Evolutionary conservation across 1,140 invertebrate genomes (phyloP), one percentile per base, ranked within the genome.

Genomic region (Listronotus bonariensis): DNA sequence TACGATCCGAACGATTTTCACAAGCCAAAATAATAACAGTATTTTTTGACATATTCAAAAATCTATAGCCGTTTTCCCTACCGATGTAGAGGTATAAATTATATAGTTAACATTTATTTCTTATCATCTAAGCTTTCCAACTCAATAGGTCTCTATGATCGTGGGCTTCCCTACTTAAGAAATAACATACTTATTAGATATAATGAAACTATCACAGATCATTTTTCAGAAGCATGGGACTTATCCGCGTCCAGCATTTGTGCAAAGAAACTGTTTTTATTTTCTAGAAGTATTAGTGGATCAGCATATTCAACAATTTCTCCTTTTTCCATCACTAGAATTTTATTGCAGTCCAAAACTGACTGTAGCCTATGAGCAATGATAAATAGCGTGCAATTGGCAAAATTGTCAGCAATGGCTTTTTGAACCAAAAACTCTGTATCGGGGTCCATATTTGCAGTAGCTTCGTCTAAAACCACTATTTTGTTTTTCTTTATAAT

Each of bases 361-460:
- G 91, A 93, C 68, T 92, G 87, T 9, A 93, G 78, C 41, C 91
- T 81, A 79, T 93, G 91, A 11, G 92, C 91, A 68, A 94, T 92
- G 0, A 92, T 93, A 6, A 94, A 79, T 6, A 94, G 88, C 0
- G 92, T 93, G 59, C 88, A 88, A 57, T 87, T 76, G 0, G 78
- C 78, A 78, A 93, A 93, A 70, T 88, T 86, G 31, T 80, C 84
- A 15, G 86, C 85, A 68, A 85, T 86, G 17, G 85, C 92, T 79
- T 80, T 85, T 79, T 85, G 86, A 69, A 84, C 90, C 51, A 86
- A 85, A 79, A 79, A 87, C 83, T 85, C 87, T 9, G 85, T 93
- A 81, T 87, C 82, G 51, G 85, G 84, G 79, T 89, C 87, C 26
- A 89, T 85, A 71, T 88, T 88, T 7, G 87, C 87, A 0, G 87